Evolutionary conservation across 2,797 vertebrate species (phyloP).

Genomic region (Dryobates pubescens): DNA sequence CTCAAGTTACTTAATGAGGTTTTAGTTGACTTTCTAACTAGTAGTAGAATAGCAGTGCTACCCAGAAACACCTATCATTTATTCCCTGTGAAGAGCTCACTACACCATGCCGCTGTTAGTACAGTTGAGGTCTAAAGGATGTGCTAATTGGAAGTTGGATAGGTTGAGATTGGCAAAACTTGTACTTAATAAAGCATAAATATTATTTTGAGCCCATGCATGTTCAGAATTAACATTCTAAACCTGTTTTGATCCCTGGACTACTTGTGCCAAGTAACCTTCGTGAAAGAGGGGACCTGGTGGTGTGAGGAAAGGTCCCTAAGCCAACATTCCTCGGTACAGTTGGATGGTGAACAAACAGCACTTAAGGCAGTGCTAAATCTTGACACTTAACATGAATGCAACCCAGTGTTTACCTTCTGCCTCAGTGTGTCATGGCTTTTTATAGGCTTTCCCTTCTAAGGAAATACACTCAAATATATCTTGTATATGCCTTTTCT

Average conservation of each 20-base stretch:
- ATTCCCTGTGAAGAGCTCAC: not conserved
- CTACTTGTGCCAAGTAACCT: not conserved
- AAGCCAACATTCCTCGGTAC: not conserved
- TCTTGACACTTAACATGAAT: not conserved
- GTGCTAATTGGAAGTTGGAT: not conserved
- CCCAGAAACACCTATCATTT: not conserved
- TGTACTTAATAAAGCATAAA: not conserved
- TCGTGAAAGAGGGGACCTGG: not conserved
- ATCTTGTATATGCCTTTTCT: not conserved
- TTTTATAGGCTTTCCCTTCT: not conserved
- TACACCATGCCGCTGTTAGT: rapidly evolving
- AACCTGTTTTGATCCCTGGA: not conserved
- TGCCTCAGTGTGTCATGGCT: not conserved
- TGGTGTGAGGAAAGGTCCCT: not conserved
- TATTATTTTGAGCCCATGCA: not conserved
- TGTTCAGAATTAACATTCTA: not conserved
- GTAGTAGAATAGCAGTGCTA: not conserved
- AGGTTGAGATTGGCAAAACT: not conserved
- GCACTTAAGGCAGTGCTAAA: not conserved
- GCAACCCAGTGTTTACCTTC: not conserved
- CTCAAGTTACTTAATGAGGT: not conserved
- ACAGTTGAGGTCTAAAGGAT: not conserved
- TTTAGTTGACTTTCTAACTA: not conserved
- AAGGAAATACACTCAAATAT: not conserved
- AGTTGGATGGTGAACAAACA: not conserved